Evolutionary conservation across 2,113 vertebrate species (phyloP).

Genomic region (Marcusenius ussheri): DNA sequence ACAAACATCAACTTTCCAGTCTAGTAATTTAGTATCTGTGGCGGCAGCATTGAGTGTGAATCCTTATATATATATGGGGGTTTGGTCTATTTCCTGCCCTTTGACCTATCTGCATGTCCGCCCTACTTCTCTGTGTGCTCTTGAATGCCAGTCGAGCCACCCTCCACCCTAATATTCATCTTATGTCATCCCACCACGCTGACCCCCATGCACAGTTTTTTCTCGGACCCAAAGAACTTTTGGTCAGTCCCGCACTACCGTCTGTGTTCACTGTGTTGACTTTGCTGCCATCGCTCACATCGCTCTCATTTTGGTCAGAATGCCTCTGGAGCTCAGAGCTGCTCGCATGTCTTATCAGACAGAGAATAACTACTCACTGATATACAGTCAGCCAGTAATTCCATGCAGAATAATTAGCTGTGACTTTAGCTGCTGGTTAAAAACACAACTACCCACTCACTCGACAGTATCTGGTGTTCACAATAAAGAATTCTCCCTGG

Average conservation of each 20-base stretch:
- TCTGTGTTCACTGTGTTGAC: background rate
- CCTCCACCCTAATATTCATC: background rate
- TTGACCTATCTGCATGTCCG: background rate
- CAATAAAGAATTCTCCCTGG: background rate
- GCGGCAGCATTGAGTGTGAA: background rate
- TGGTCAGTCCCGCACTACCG: slow-evolving; percentile 7
- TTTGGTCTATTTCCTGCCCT: background rate
- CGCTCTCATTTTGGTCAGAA: background rate
- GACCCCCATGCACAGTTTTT: slow-evolving; percentile 10
- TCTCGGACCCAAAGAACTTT: background rate
- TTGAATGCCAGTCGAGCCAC: background rate
- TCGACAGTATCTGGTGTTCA: background rate
- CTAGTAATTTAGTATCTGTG: background rate
- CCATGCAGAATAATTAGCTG: background rate
- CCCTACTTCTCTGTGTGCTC: background rate
- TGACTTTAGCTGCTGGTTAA: background rate
- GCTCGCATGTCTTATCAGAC: background rate
- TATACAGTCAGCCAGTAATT: background rate
- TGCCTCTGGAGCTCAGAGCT: background rate
- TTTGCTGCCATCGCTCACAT: background rate
- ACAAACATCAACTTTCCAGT: background rate
- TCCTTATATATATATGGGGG: background rate
- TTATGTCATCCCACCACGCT: slow-evolving; percentile 5
- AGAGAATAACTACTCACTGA: background rate
- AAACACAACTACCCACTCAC: background rate